phyloP scores from a whole-genome alignment of 2,888 invertebrate genomes.

The Silvanus unidentatus region DNA sequence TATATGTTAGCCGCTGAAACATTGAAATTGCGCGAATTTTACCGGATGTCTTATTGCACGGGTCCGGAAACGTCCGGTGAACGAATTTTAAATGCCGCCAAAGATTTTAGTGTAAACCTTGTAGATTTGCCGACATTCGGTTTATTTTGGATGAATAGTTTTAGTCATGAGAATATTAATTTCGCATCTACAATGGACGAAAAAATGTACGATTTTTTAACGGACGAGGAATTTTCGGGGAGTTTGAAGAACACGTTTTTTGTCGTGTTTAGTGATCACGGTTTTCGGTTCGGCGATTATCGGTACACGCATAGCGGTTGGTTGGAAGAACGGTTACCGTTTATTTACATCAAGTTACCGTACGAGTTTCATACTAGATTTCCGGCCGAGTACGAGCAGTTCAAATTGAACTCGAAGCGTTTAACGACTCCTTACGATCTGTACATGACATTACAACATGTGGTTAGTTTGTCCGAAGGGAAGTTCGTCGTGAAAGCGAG shows the following conservation, averaged over 20 bases:
- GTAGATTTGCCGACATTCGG: constrained; percentile 62
- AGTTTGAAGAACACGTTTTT: constrained; percentile 61
- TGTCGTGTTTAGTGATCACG: constrained; percentile 74
- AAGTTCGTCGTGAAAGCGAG: constrained; percentile 37
- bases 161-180: constrained; percentile 68
- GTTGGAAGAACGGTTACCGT: constrained; percentile 76
- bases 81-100: constrained; percentile 62
- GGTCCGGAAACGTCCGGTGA: constrained; percentile 61
- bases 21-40: constrained; percentile 48
- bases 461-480: constrained; percentile 51
- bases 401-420: constrained; percentile 59
- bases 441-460: constrained; percentile 64
- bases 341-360: constrained; percentile 66
- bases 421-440: constrained; percentile 73
- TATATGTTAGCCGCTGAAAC: constrained; percentile 63
- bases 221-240: constrained; percentile 54
- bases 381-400: constrained; percentile 52
- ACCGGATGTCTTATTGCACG: constrained; percentile 53
- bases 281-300: constrained; percentile 70
- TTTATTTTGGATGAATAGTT: constrained; percentile 74
- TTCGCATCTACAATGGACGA: constrained; percentile 65
- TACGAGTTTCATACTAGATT: constrained; percentile 52
- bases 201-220: constrained; percentile 55
- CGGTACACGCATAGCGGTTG: constrained; percentile 66
- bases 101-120: constrained; percentile 54